These are phyloP conservation scores for Drosophila anceps DNA, from an alignment of 2,888 invertebrate species.

Conservation along the genomic window DNA sequence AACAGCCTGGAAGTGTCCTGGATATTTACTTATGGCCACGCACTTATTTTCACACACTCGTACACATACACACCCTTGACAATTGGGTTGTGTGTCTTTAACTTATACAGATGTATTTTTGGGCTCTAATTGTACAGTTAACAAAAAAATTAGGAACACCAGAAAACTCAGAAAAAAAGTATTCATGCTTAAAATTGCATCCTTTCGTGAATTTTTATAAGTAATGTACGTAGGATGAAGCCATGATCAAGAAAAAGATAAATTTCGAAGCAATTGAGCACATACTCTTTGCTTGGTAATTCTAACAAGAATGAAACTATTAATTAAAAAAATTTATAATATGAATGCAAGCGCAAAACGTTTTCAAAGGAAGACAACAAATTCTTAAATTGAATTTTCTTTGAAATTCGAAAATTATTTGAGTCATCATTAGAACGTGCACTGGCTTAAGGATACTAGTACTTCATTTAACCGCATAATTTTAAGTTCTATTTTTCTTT, in stretches of 20 bases:
- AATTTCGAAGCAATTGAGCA: neutral
- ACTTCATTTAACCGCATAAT: neutral
- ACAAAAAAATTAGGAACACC: neutral
- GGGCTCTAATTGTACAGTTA: conserved; percentile 9
- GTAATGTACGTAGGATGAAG: neutral
- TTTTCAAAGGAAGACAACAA: neutral
- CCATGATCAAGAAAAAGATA: neutral
- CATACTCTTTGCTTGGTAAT: too few species aligned
- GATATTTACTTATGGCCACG: conserved; percentile 69
- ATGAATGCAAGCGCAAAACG: neutral
- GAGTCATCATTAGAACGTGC: neutral
- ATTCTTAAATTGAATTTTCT: neutral
- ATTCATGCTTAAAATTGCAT: too few species aligned
- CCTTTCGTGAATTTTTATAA: neutral
- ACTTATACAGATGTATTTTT: conserved; percentile 18
- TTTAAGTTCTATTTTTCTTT: neutral
- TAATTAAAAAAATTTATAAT: neutral
- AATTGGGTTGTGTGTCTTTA: conserved; percentile 26
- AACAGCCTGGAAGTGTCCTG: conserved; percentile 73
- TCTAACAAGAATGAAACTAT: too few species aligned
- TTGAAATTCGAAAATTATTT: neutral
- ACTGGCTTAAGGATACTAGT: neutral
- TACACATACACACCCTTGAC: conserved; percentile 21
- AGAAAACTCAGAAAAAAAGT: neutral
- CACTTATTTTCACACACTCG: conserved; percentile 20